phyloP scores from a whole-genome alignment of 2,888 invertebrate species.

The Epistrophe eligans region DNA sequence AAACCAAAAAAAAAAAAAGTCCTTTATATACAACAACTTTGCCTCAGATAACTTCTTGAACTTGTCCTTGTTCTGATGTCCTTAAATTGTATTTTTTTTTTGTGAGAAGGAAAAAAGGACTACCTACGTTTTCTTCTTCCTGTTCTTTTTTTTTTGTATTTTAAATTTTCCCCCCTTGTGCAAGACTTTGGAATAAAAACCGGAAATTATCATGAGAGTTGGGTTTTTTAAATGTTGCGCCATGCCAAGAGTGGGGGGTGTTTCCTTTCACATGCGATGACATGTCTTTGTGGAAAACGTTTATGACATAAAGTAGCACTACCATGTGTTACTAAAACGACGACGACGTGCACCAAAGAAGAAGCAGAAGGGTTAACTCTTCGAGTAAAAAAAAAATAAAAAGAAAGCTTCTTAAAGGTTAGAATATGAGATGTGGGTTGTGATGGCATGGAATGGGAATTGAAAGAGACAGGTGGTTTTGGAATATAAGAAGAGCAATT shows the following conservation, averaged over 20 bases:
- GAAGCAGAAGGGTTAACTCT: constrained; percentile 24
- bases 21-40: background rate
- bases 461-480: constrained; percentile 14
- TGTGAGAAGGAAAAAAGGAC: constrained; percentile 1
- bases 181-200: constrained; percentile 22
- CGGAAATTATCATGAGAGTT: constrained; percentile 51
- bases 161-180: background rate
- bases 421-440: background rate
- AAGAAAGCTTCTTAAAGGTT: constrained; percentile 12
- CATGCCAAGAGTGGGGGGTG: background rate
- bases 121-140: background rate
- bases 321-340: constrained; percentile 59
- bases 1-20: background rate
- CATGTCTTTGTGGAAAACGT: constrained; percentile 59
- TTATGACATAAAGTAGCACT: constrained; percentile 68
- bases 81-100: background rate
- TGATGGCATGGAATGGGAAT: background rate
- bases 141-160: background rate
- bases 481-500: constrained; percentile 27
- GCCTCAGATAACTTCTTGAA: constrained; percentile 30
- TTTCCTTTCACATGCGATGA: constrained; percentile 37
- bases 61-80: constrained; percentile 54
- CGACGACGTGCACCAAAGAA: background rate
- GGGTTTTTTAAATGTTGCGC: constrained; percentile 21
- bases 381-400: background rate